A percentile compares a stretch with the other conserved stretches of the same genome.
phyloP scores from a whole-genome alignment of 1,140 invertebrate genomes.

The Apis dorsata region DNA sequence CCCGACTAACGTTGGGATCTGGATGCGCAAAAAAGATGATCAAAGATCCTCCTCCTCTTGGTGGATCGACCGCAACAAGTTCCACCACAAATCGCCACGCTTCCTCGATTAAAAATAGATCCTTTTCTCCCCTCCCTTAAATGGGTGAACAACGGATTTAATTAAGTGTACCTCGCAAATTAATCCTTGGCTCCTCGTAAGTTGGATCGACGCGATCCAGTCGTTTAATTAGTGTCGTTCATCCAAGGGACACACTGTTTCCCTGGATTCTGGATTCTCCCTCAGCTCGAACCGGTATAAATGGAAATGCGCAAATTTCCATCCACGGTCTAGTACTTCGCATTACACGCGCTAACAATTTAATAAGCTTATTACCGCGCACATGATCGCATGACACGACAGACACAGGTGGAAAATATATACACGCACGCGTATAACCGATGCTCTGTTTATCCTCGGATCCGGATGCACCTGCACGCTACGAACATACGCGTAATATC shows the following conservation, averaged over 20 bases:
- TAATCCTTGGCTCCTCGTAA: background rate
- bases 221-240: slow-evolving; percentile 15
- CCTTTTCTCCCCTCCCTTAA: slow-evolving; percentile 3
- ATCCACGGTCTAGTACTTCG: background rate
- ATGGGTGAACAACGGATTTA: slow-evolving; percentile 14
- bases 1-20: too few species aligned
- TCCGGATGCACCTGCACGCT: slow-evolving; percentile 46
- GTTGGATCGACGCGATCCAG: background rate
- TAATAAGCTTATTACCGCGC: slow-evolving; percentile 7
- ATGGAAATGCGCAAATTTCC: background rate
- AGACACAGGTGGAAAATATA: too few species aligned
- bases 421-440: background rate
- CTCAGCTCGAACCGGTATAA: too few species aligned
- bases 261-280: background rate
- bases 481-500: background rate
- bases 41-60: background rate
- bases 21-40: too few species aligned
- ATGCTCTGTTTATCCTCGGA: slow-evolving; percentile 29
- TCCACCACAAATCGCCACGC: background rate
- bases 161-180: slow-evolving; percentile 2
- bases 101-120: slow-evolving; percentile 24
- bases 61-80: background rate
- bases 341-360: background rate
- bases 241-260: too few species aligned
- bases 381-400: background rate